These are phyloP conservation scores for Astyanax mexicanus DNA, from an alignment of 2,797 vertebrate genomes.

Conservation along the genomic window DNA sequence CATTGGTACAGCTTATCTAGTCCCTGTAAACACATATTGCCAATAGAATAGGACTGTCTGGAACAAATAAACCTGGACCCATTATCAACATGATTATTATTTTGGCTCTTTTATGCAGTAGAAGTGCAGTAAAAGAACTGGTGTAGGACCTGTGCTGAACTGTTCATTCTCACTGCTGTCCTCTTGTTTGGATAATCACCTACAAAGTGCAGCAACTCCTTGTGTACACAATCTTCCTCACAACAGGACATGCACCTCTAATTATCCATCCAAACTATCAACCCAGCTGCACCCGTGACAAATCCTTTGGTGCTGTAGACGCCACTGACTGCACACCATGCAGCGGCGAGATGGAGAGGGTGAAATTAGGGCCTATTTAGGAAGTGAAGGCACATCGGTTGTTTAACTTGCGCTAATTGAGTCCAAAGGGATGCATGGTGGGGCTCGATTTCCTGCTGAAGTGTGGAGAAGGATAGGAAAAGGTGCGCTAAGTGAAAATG, in stretches of 20 bases:
- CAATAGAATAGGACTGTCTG: too few species aligned
- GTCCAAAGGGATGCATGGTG: slow-evolving; percentile 74
- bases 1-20: too few species aligned
- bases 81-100: too few species aligned
- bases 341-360: neutral
- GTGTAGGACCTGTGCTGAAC: slow-evolving; percentile 31
- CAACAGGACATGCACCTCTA: neutral
- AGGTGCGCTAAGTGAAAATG: neutral
- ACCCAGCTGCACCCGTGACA: slow-evolving; percentile 1
- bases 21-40: too few species aligned
- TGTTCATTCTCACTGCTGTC: neutral
- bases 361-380: slow-evolving; percentile 57
- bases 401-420: slow-evolving; percentile 82
- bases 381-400: slow-evolving; percentile 65
- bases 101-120: neutral
- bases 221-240: neutral
- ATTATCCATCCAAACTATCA: slow-evolving; percentile 12
- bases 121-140: slow-evolving; percentile 38
- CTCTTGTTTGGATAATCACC: slow-evolving; percentile 3
- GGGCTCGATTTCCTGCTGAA: slow-evolving; percentile 65
- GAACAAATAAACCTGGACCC: too few species aligned
- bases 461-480: slow-evolving; percentile 38
- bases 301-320: slow-evolving; percentile 7
- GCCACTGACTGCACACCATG: neutral
- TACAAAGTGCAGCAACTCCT: neutral